Evolutionary conservation across 2,113 vertebrate genomes (phyloP), one percentile per base, ranked within the genome.

Genomic region (Pelobates fuscus): DNA sequence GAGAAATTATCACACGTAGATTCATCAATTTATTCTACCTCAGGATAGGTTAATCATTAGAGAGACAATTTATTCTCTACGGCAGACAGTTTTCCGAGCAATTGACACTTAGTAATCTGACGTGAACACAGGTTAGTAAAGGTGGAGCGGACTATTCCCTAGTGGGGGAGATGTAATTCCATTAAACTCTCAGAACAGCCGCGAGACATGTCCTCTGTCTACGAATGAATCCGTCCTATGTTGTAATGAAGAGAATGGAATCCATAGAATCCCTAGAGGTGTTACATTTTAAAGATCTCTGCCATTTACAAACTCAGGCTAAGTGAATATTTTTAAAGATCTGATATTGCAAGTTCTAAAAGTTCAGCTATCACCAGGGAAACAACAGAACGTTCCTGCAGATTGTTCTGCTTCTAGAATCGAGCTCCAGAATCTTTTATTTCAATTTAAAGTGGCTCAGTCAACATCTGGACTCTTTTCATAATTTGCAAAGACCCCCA

Each of bases 261-360:
- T 41, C 12, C 15, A 23, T 17, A 2, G 21, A 26, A n/a, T 26
- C 63, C 64, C 72, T 30, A 5, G 64, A 61, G 63, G 37, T 41
- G 26, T 24, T 12, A 25, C 12, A 20, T 60, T 49, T 60, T n/a
- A 46, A 54, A 30, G 64, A 20, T 30, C 44, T 23, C 30, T 59
- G 63, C 60, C 72, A 76, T 60, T 43, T 44, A 75, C 63, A 21
- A 23, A 66, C 37, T 41, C 12, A 18, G 62, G 55, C 63, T 27
- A 62, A 29, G 25, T 43, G 71, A 58, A 74, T 74, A 74, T 66
- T 66, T 66, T 74, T 74, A 74, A 66, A 74, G 32, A 37, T 1
- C 32, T 37, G 32, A 6, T 10, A 37, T 10, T 37, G 32, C 5
- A 37, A 37, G 32, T 37, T 37, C 32, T 37, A 37, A 37, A 37